These are phyloP conservation scores for Pasiphila rectangulata DNA, from an alignment of 2,888 invertebrate species.

Conservation along the genomic window DNA sequence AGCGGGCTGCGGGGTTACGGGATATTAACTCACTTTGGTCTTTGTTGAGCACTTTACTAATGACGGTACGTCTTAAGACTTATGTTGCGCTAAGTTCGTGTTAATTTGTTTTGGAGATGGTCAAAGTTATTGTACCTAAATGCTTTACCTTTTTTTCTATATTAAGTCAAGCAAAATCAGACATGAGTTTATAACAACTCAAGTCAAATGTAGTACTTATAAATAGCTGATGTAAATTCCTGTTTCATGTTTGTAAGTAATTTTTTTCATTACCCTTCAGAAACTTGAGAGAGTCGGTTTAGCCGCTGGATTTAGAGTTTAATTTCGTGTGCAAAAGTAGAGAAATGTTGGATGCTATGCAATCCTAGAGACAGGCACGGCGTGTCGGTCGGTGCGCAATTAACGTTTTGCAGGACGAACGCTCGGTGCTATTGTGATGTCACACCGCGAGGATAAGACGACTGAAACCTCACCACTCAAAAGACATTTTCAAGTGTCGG, in stretches of 20 bases:
- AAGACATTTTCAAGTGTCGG: constrained; percentile 54
- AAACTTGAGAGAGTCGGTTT: constrained; percentile 19
- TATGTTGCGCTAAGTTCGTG: constrained; percentile 32
- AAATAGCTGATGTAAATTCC: constrained; percentile 45
- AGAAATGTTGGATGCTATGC: constrained; percentile 54
- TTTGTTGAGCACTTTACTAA: constrained; percentile 52
- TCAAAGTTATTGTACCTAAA: constrained; percentile 13
- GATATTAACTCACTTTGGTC: constrained; percentile 55
- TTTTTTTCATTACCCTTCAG: constrained; percentile 23
- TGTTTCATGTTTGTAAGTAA: constrained; percentile 44
- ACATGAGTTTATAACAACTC: not conserved
- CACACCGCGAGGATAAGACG: constrained; percentile 56
- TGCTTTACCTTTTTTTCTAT: not conserved
- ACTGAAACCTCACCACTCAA: constrained; percentile 53
- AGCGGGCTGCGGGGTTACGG: constrained; percentile 45
- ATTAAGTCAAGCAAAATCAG: constrained; percentile 5
- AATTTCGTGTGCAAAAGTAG: constrained; percentile 29
- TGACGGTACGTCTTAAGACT: constrained; percentile 43
- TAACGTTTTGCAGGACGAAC: constrained; percentile 69
- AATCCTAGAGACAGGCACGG: constrained; percentile 49
- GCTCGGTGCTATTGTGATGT: constrained; percentile 62
- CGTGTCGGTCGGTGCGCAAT: constrained; percentile 62
- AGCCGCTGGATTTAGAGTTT: constrained; percentile 36
- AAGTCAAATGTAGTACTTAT: no score
- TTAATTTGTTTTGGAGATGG: constrained; percentile 34